These are phyloP conservation scores for Hippocampus barbouri DNA, from an alignment of 2,113 vertebrate species.

Conservation along the genomic window DNA sequence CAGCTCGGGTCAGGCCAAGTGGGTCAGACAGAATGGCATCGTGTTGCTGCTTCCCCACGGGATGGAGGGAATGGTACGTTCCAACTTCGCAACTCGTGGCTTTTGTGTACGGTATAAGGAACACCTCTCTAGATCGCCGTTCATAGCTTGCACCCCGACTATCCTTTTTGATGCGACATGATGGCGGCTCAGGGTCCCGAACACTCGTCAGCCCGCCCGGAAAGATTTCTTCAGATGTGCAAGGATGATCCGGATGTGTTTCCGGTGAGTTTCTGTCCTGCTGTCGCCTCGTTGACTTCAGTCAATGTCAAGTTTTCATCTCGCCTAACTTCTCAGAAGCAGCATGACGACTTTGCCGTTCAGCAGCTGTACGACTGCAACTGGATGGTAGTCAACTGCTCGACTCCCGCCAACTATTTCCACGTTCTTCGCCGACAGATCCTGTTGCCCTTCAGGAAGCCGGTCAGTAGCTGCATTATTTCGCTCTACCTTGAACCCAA, in stretches of 20 bases:
- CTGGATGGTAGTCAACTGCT: slow-evolving; percentile 97
- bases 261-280: slow-evolving; percentile 73
- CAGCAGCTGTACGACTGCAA: slow-evolving; percentile 94
- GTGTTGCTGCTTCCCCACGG: slow-evolving; percentile 80
- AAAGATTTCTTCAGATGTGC: slow-evolving; percentile 97
- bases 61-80: slow-evolving; percentile 74
- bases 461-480: slow-evolving; percentile 67
- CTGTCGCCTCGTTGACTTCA: too few relatives aligned
- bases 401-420: slow-evolving; percentile 89
- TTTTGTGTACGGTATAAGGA: too few relatives aligned
- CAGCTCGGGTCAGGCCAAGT: slow-evolving; percentile 83
- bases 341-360: slow-evolving; percentile 81
- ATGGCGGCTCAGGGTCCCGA: slow-evolving; percentile 81
- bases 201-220: slow-evolving; percentile 93
- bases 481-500: too few relatives aligned
- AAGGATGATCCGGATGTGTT: slow-evolving; percentile 92
- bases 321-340: slow-evolving; percentile 63
- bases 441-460: slow-evolving; percentile 95
- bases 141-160: too few relatives aligned
- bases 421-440: slow-evolving; percentile 93
- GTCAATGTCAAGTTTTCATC: too few relatives aligned
- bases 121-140: too few relatives aligned
- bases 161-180: too few relatives aligned
- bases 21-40: slow-evolving; percentile 84
- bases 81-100: too few relatives aligned